These are phyloP conservation scores for Rhinogobio ventralis DNA, from an alignment of 2,797 vertebrate genomes.

Conservation along the genomic window DNA sequence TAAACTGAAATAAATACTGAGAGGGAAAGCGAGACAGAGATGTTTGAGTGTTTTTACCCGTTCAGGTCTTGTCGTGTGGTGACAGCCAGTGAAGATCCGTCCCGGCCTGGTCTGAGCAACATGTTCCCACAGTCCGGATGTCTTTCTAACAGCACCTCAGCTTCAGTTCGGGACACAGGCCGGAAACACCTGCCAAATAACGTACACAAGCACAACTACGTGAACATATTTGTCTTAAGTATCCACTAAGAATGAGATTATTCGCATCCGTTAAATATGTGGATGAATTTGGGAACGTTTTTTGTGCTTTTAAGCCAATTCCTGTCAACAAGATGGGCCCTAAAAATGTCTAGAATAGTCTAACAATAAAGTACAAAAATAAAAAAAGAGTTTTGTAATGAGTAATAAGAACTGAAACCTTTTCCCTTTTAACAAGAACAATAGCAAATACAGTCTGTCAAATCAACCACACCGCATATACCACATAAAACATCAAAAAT, in stretches of 20 bases:
- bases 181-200: conserved; percentile 80
- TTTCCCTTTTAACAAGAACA: background rate
- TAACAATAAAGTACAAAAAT: background rate
- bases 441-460: background rate
- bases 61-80: conserved; percentile 83
- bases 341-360: background rate
- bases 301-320: background rate
- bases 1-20: too few relatives aligned
- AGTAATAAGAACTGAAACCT: background rate
- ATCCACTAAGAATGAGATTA: background rate
- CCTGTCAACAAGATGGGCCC: background rate
- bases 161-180: conserved; percentile 84
- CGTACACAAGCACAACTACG: background rate
- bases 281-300: background rate
- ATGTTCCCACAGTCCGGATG: conserved; percentile 85
- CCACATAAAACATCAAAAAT: background rate
- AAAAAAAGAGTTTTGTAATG: background rate
- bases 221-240: background rate
- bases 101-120: conserved; percentile 83
- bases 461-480: background rate
- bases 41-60: conserved; percentile 72
- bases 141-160: conserved; percentile 84
- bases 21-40: background rate
- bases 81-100: conserved; percentile 80
- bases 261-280: background rate